Evolutionary conservation across 2,797 vertebrate genomes (phyloP), one percentile per base, ranked within the genome.

Genomic region (Lithobates pipiens): DNA sequence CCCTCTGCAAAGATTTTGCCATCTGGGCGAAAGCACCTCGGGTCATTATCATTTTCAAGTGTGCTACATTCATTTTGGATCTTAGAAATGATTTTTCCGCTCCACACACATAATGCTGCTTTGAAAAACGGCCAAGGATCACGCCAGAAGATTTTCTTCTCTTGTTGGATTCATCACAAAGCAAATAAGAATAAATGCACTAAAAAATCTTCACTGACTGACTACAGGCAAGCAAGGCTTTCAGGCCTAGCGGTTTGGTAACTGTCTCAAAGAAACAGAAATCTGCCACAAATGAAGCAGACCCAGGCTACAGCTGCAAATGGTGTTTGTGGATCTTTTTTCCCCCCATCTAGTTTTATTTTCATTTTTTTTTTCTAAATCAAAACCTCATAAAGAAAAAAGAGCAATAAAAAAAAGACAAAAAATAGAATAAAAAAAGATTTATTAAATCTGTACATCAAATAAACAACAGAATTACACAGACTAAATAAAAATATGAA

Each of bases 91-190:
- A 75, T 74, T 83, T 78, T 83, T 87, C 76, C 70, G 71, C 70
- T 83, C 63, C 11, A 10, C 69, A 50, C 54, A 83, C 69, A 83
- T 78, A 84, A 83, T 74, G 76, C 81, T 80, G 34, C 81, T 83
- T 79, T 87, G 85, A 83, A 76, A 79, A 74, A 77, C 54, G 85
- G 80, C 80, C 85, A 83, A 68, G 80, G 61, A 78, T 78, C 57
- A 61, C 76, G 72, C 80, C 80, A 78, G 80, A 76, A 76, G 80
- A 83, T 76, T 80, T 87, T 83, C 70, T 87, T 75, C 71, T 61
- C 69, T 75, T 74, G 57, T 70, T 87, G 81, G 85, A 87, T 65
- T 83, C 76, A 69, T 78, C 80, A 83, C 85, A 83, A 87, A 83
- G 81, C 85, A 83, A 87, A 87, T 74, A 83, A 57, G 70, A 69